phyloP scores from a whole-genome alignment of 2,888 invertebrate genomes.

The Drosophila yooni region DNA sequence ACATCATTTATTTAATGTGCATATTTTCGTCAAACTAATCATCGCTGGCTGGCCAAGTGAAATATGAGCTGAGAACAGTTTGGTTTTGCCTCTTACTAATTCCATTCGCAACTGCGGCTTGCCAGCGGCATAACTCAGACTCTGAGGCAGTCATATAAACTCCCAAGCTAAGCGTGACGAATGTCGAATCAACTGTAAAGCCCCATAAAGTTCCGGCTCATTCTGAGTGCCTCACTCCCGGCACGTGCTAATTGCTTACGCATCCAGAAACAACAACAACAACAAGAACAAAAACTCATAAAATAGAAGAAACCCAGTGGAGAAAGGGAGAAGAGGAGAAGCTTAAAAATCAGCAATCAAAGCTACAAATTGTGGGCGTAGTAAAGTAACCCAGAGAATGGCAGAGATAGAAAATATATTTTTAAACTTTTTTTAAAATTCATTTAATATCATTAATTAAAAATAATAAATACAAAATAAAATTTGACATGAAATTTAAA shows the following conservation, averaged over 20 bases:
- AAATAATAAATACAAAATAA: background rate
- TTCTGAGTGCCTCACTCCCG: conserved; percentile 31
- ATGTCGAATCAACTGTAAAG: conserved; percentile 68
- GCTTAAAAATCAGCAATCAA: conserved; percentile 29
- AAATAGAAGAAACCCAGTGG: background rate
- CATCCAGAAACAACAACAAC: conserved; percentile 38
- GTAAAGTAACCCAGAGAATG: background rate
- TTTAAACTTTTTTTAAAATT: too few relatives aligned
- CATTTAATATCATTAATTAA: background rate
- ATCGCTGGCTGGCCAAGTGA: conserved; percentile 41
- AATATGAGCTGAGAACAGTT: conserved; percentile 21
- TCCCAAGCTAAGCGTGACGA: conserved; percentile 52
- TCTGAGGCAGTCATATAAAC: conserved; percentile 20
- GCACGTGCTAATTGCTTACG: conserved; percentile 81
- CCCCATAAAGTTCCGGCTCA: conserved; percentile 71
- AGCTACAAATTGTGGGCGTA: conserved; percentile 15
- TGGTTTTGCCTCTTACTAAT: conserved; percentile 27
- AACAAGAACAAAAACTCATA: conserved; percentile 6
- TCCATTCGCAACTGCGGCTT: conserved; percentile 15
- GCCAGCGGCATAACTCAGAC: conserved; percentile 30
- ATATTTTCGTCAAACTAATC: conserved; percentile 61
- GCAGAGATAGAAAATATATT: background rate
- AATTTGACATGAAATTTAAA: background rate
- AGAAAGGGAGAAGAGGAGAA: conserved; percentile 10
- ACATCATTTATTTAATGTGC: conserved; percentile 71